phyloP scores from a whole-genome alignment of 2,113 vertebrate genomes.

The Microtus montanus region DNA sequence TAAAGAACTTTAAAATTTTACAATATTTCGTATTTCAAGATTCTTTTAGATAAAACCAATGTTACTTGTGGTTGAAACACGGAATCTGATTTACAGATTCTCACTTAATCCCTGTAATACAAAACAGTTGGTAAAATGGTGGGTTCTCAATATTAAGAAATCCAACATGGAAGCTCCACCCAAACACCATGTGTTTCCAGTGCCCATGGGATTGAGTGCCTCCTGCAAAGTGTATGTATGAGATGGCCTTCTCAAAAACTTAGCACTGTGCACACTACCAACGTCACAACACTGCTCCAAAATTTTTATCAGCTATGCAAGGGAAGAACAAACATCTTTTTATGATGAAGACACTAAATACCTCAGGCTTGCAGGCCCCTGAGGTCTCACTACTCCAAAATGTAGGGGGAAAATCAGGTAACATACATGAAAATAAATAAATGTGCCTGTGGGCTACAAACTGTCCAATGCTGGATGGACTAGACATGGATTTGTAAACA shows the following conservation, averaged over 20 bases:
- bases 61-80: conserved; percentile 57
- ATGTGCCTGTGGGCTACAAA: not conserved
- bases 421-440: not conserved
- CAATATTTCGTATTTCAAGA: conserved; percentile 68
- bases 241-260: not conserved
- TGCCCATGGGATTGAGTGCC: not conserved
- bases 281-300: conserved; percentile 11
- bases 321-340: not conserved
- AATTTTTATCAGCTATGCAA: not conserved
- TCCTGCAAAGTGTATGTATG: not conserved
- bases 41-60: conserved; percentile 61
- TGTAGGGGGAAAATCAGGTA: not conserved
- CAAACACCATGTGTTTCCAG: not conserved
- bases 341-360: not conserved
- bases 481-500: not conserved
- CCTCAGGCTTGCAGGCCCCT: not conserved
- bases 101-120: conserved; percentile 58
- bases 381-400: not conserved
- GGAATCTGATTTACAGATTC: conserved; percentile 64
- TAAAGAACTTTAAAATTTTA: conserved; percentile 72
- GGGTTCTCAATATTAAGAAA: conserved; percentile 32
- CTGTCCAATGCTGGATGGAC: not conserved
- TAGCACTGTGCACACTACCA: not conserved
- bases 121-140: conserved; percentile 57
- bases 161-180: not conserved